phyloP scores from a whole-genome alignment of 2,113 vertebrate species.

The Ptilonorhynchus violaceus region DNA sequence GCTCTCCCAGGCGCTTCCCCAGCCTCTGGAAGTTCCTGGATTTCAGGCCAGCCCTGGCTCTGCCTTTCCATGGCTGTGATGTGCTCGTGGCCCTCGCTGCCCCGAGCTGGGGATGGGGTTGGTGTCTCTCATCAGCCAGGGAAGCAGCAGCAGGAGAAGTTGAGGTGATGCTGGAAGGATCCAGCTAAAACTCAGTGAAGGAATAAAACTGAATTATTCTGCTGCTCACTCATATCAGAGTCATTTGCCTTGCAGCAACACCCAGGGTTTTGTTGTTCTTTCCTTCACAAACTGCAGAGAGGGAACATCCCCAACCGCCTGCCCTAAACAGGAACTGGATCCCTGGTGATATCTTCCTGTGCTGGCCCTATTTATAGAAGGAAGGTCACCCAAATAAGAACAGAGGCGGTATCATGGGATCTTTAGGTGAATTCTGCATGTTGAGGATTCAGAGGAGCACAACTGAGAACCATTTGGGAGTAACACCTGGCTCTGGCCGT shows the following conservation, averaged over 20 bases:
- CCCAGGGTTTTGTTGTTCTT: neutral
- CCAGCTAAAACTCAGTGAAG: neutral
- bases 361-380: constrained; percentile 24
- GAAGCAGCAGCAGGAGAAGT: neutral
- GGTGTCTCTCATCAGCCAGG: neutral
- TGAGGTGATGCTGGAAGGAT: neutral
- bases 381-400: constrained; percentile 32
- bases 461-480: neutral
- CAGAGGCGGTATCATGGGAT: neutral
- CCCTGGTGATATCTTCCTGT: constrained; percentile 14
- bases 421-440: neutral
- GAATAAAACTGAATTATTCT: neutral
- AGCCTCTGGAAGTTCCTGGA: neutral
- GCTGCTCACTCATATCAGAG: rapidly evolving
- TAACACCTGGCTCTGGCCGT: neutral
- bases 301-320: constrained; percentile 2
- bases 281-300: neutral
- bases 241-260: neutral
- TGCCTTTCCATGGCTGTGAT: neutral
- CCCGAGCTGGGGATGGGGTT: neutral
- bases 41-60: neutral
- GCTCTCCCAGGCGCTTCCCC: neutral
- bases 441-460: neutral
- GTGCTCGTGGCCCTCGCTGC: neutral
- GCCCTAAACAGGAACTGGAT: constrained; percentile 44